Evolutionary conservation across 1,140 invertebrate species (phyloP), one percentile per base, ranked within the genome.

Genomic region (Pararge aegeria): DNA sequence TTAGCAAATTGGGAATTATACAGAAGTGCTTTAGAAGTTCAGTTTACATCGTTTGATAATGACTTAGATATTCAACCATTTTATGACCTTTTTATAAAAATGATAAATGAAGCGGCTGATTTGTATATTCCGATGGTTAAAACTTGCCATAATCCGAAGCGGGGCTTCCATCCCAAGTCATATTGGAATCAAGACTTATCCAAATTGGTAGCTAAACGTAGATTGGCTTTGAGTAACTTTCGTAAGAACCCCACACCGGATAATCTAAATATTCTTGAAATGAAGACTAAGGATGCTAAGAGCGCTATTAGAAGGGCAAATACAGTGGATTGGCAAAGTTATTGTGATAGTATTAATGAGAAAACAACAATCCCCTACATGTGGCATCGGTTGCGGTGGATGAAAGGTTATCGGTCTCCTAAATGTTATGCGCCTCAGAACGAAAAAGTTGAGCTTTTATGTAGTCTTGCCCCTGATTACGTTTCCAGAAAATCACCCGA

Each of bases 181-280:
- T 75, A 68, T 55, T 72, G 69, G 70, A 53, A 53, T 18, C 40
- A 34, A 18, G 0, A 46, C 0, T 48, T 75, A 5, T 75, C 73
- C 12, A 50, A 49, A 52, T 2, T n/a, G n/a, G n/a, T n/a, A n/a
- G n/a, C n/a, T n/a, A n/a, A n/a, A n/a, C n/a, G n/a, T n/a, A n/a
- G n/a, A n/a, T n/a, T n/a, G n/a, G n/a, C n/a, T n/a, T n/a, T n/a
- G n/a, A n/a, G n/a, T n/a, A n/a, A n/a, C n/a, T 68, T 73, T 61
- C 56, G 71, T 21, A n/a, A 42, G 15, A 73, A 73, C 37, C 67
- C 64, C 0, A 67, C 58, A 0, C 60, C 64, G 5, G 1, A n/a
- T n/a, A 64, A 70, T 37, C 49, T 61, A 34, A 9, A 18, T 19
- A 19, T 13, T 2, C 19, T 64, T 13, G 13, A 60, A 21, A 5